phyloP scores from a whole-genome alignment of 2,113 vertebrate genomes.

The Pheucticus melanocephalus region DNA sequence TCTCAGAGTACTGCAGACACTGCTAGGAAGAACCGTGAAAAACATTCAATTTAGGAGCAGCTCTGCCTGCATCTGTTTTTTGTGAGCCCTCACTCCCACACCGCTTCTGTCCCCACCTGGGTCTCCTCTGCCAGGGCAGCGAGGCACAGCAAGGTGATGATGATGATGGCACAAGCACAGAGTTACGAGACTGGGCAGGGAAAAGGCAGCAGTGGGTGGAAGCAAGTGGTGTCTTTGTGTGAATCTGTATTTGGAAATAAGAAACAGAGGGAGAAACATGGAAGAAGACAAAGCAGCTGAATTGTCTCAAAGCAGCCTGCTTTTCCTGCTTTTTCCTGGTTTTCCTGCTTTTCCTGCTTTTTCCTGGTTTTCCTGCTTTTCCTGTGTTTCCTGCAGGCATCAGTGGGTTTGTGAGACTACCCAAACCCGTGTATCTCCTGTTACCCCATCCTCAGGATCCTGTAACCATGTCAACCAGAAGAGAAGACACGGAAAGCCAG shows the following conservation, averaged over 20 bases:
- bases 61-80: constrained; percentile 7
- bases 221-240: neutral
- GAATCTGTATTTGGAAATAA: neutral
- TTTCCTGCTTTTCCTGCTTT: neutral
- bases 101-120: neutral
- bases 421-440: neutral
- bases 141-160: neutral
- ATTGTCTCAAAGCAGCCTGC: neutral
- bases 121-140: neutral
- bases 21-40: constrained; percentile 59
- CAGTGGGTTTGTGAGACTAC: neutral
- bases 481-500: neutral
- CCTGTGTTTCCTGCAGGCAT: neutral
- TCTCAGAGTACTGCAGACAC: constrained; percentile 54
- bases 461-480: constrained; percentile 60
- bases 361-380: too few species aligned
- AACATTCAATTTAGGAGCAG: constrained; percentile 67
- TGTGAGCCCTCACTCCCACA: neutral
- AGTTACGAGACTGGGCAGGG: neutral
- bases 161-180: neutral
- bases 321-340: neutral
- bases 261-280: neutral
- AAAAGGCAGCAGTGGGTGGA: neutral
- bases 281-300: neutral
- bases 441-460: constrained; percentile 33